Evolutionary conservation across 2,113 vertebrate species (phyloP).

Genomic region (Tyrannus savana): DNA sequence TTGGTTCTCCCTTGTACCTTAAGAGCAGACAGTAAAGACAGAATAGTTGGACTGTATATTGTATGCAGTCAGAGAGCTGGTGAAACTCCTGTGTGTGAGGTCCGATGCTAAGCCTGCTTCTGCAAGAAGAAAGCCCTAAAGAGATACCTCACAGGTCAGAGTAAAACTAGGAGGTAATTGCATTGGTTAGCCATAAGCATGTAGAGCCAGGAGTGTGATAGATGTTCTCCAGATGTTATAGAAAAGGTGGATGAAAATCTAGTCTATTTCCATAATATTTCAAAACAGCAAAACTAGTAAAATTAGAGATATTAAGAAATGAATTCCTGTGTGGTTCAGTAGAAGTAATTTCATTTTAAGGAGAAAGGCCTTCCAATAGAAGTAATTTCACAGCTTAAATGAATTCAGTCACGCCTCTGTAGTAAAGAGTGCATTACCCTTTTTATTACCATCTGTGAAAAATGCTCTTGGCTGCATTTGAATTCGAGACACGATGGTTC

Average conservation of each 20-base stretch:
- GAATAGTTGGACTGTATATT: fast-evolving
- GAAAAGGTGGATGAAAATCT: neutral
- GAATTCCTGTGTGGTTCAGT: neutral
- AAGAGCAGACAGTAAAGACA: neutral
- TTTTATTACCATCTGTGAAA: neutral
- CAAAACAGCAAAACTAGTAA: neutral
- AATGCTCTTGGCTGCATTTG: neutral
- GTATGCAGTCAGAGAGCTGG: neutral
- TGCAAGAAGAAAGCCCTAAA: neutral
- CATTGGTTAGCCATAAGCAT: neutral
- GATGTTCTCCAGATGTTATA: neutral
- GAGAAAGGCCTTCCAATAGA: neutral
- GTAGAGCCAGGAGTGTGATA: neutral
- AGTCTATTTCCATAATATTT: neutral
- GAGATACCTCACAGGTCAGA: neutral
- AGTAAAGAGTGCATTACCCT: neutral
- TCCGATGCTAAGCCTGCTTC: neutral
- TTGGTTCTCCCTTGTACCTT: neutral
- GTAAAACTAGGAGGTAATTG: neutral
- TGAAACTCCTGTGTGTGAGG: fast-evolving
- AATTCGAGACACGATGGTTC: fast-evolving
- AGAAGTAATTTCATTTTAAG: neutral
- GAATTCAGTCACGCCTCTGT: neutral
- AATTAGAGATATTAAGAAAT: neutral
- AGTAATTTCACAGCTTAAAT: constrained; percentile 33